Evolutionary conservation across 2,888 invertebrate genomes (phyloP), one percentile per base, ranked within the genome.

Genomic region (Apeira syringaria): DNA sequence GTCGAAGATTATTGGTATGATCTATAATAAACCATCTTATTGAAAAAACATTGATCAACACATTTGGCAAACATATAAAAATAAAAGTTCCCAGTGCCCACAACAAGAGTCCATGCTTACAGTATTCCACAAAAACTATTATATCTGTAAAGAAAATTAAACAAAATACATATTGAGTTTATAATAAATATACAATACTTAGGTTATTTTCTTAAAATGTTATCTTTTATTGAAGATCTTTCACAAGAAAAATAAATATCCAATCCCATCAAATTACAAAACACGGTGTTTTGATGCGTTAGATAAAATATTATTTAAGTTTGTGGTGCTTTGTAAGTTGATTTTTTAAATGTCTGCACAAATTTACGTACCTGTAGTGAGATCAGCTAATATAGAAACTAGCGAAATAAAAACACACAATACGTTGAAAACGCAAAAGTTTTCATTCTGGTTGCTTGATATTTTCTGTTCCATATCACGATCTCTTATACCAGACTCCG

Each of bases 21-120:
- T 91, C 91, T 56, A 81, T 90, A 33, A 84, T 68, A 62, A 91
- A 86, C 92, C 92, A 93, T 67, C 92, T 80, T 61, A 92, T 71
- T 40, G 92, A 92, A 74, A 93, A 91, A 58, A 91, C 74, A 64
- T 92, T 92, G 24, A 92, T 89, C 48, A 92, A 71, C 51, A 90
- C 71, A 61, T 92, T 91, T 29, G 93, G 92, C 42, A 91, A 73
- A 26, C 92, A 50, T 53, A 91, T 90, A 57, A 92, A 87, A 50
- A 86, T 70, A 32, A 91, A 66, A 36, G 92, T 92, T 15, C 88
- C 83, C 28, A 90, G 68, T 35, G 91, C 92, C 92, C 92, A 92
- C 59, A 82, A 81, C 28, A 83, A 64, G 56, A 91, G 82, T 47
- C 90, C 91, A 77, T 86, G 79, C 59, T 86, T 84, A 58, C 91